Conservation (phyloP, 2,888 invertebrate species). For the Mylabris sibirica region DNA sequence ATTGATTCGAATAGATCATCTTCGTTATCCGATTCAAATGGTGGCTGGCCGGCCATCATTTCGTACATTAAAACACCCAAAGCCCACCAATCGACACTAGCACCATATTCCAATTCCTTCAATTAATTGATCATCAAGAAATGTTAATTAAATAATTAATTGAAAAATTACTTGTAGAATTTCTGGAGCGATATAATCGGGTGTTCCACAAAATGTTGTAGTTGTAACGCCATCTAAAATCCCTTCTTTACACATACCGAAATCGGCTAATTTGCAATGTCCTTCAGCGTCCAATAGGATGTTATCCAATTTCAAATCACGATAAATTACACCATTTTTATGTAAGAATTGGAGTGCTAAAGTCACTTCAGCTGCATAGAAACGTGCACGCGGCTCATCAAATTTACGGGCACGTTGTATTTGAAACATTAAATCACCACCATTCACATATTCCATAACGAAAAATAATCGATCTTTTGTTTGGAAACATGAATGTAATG, state of each 20-base stretch:
- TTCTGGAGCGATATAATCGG: constrained; percentile 98
- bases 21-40: constrained; percentile 99
- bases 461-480: constrained; percentile 90
- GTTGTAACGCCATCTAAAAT: constrained; percentile 88
- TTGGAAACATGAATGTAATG: constrained; percentile 96
- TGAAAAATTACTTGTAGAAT: constrained; percentile 53
- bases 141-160: constrained; percentile 2
- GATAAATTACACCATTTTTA: constrained; percentile 95
- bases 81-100: constrained; percentile 96
- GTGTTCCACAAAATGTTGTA: constrained; percentile 99
- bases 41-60: constrained; percentile 99
- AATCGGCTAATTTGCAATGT: constrained; percentile 92
- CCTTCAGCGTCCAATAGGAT: constrained; percentile 96
- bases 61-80: constrained; percentile 98
- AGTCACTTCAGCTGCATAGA: constrained; percentile 99
- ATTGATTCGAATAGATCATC: constrained; percentile 99
- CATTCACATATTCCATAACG: constrained; percentile 99
- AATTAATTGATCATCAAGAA: constrained; percentile 16
- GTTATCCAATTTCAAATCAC: constrained; percentile 98
- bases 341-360: constrained; percentile 97
- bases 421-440: constrained; percentile 99
- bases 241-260: constrained; percentile 95
- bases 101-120: constrained; percentile 73
- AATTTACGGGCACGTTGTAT: constrained; percentile 98
- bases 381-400: constrained; percentile 93